These are phyloP conservation scores for Tenthredo notha DNA, from an alignment of 2,888 invertebrate species.

Conservation along the genomic window DNA sequence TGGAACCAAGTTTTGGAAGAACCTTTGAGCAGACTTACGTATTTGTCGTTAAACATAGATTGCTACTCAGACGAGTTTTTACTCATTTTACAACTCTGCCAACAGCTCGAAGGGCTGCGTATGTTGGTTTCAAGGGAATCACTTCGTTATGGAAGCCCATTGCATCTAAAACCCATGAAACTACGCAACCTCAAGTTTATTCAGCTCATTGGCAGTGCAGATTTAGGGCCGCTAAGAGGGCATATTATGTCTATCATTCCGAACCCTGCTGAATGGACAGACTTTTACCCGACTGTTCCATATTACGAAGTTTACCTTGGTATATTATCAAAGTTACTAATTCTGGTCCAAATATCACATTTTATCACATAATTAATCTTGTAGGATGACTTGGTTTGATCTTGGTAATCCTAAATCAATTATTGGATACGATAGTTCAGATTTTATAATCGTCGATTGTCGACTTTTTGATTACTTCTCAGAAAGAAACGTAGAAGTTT, in stretches of 20 bases:
- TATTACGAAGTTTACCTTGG: neutral
- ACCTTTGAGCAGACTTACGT: neutral
- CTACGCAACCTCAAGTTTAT: neutral
- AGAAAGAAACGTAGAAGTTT: conserved; percentile 8
- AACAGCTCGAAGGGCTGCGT: conserved; percentile 11
- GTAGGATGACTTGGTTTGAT: neutral
- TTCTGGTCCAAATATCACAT: neutral
- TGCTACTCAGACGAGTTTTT: neutral
- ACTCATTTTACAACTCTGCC: neutral
- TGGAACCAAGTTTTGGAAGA: neutral
- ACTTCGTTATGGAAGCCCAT: neutral
- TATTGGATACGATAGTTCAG: too few relatives aligned
- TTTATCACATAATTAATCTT: neutral
- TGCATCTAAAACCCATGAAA: neutral
- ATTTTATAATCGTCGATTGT: neutral
- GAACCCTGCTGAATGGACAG: neutral
- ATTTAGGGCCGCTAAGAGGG: neutral
- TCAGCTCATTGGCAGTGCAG: neutral
- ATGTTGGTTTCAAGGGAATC: neutral
- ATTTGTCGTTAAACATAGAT: neutral
- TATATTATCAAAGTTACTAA: neutral
- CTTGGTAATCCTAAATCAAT: too few relatives aligned
- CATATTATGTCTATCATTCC: neutral
- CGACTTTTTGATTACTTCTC: neutral
- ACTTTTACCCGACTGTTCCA: neutral